A percentile compares a stretch with the other conserved stretches of the same genome.
Conservation (phyloP, 1,140 invertebrate genomes). For the Trichogramma pretiosum region DNA sequence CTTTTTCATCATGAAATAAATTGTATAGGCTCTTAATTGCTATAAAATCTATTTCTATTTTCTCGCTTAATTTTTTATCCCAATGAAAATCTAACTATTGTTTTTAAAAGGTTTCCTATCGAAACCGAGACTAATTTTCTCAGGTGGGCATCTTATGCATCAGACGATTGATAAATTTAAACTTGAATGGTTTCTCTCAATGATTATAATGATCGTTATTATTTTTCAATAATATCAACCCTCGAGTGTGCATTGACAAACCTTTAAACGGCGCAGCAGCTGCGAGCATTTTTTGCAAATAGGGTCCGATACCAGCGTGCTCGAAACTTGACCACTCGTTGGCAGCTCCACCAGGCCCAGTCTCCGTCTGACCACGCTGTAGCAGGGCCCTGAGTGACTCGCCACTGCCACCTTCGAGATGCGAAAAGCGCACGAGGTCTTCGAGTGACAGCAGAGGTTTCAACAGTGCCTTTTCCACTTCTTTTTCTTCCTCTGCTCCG, state of each 20-base stretch:
- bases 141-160: no score
- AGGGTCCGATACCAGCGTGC: slow-evolving; percentile 49
- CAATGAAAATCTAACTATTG: no score
- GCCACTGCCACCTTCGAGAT: slow-evolving; percentile 43
- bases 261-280: slow-evolving; percentile 41
- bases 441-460: slow-evolving; percentile 51
- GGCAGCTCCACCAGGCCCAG: slow-evolving; percentile 43
- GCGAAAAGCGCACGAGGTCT: slow-evolving; percentile 52
- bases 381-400: slow-evolving; percentile 53
- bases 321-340: slow-evolving; percentile 46
- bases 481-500: slow-evolving; percentile 57
- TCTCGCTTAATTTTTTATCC: no score
- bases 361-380: slow-evolving; percentile 45
- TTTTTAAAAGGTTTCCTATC: no score
- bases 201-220: no score
- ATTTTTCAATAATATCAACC: neutral
- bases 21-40: no score
- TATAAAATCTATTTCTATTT: no score
- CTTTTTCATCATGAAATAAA: no score
- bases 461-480: slow-evolving; percentile 52
- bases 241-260: no score
- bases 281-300: slow-evolving; percentile 49
- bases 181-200: no score
- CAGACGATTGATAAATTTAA: no score
- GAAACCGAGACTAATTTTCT: no score